Evolutionary conservation across 1,140 invertebrate species (phyloP).

Genomic region (Drosophila auraria): DNA sequence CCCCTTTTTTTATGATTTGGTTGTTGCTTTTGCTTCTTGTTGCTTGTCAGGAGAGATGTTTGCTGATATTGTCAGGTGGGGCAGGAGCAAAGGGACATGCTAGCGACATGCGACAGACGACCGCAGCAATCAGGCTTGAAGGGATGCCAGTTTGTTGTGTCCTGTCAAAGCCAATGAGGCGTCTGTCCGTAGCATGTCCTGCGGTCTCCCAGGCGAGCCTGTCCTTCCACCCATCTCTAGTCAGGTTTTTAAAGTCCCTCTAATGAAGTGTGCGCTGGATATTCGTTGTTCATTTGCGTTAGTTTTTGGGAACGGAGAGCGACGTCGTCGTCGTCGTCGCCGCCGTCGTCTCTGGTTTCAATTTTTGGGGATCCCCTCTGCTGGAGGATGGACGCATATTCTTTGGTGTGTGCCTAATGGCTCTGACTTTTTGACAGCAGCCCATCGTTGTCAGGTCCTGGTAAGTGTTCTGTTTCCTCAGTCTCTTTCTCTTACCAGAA

Average conservation of each 20-base stretch:
- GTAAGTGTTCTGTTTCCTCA: conserved; percentile 38
- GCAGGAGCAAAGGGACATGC: conserved; percentile 17
- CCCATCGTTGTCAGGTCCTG: not conserved
- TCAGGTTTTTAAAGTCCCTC: conserved; percentile 45
- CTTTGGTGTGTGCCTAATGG: conserved; percentile 73
- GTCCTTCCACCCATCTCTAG: not conserved
- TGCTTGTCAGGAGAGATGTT: conserved; percentile 46
- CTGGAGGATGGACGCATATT: conserved; percentile 12
- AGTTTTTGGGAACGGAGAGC: conserved; percentile 10
- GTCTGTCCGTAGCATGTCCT: conserved; percentile 40
- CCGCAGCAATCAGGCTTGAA: conserved; percentile 50
- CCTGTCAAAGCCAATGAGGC: conserved; percentile 52
- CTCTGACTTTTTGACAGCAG: conserved; percentile 82
- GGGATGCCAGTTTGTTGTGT: conserved; percentile 23
- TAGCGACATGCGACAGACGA: conserved; percentile 27
- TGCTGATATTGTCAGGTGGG: conserved; percentile 60
- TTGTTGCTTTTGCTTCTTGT: conserved; percentile 22
- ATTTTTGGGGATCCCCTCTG: conserved; percentile 7
- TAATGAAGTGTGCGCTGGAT: conserved; percentile 59
- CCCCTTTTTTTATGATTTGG: conserved; percentile 13
- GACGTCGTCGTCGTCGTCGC: not conserved
- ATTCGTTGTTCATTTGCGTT: conserved; percentile 54
- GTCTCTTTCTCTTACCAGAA: not conserved
- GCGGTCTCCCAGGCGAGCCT: conserved; percentile 12
- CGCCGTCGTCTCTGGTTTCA: conserved; percentile 31